These are phyloP conservation scores for Sander lucioperca DNA, from an alignment of 2,113 vertebrate species.

Conservation along the genomic window DNA sequence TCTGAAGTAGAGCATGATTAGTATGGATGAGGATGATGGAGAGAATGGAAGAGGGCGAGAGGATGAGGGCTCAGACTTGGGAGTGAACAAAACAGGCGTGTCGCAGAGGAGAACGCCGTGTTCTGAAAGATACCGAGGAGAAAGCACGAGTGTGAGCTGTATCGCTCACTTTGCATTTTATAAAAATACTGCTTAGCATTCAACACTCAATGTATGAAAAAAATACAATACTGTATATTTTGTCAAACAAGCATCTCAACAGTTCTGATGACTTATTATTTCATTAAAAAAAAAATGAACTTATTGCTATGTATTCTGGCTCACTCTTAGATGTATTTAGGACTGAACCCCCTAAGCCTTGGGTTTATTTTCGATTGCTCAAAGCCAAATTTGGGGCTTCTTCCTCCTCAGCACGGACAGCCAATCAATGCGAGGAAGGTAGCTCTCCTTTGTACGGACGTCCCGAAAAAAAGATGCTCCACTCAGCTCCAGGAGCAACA, in stretches of 20 bases:
- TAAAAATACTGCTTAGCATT: neutral
- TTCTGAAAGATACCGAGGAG: neutral
- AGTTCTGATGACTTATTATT: neutral
- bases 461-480: conserved; percentile 46
- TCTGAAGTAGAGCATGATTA: conserved; percentile 67
- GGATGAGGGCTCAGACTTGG: neutral
- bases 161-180: too few species aligned
- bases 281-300: neutral
- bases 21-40: conserved; percentile 63
- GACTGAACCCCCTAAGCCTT: neutral
- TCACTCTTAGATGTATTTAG: neutral
- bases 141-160: neutral
- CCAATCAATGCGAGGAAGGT: conserved; percentile 24
- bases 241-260: neutral
- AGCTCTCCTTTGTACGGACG: conserved; percentile 27
- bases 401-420: conserved; percentile 8
- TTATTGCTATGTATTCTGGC: neutral
- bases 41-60: conserved; percentile 25
- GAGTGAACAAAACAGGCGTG: conserved; percentile 43
- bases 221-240: neutral
- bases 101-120: conserved; percentile 40
- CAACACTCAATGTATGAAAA: neutral
- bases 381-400: conserved; percentile 21
- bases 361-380: neutral
- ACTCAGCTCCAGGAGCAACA: conserved; percentile 40